These are phyloP conservation scores for Rynchops niger DNA, from an alignment of 2,113 vertebrate species.

Conservation along the genomic window DNA sequence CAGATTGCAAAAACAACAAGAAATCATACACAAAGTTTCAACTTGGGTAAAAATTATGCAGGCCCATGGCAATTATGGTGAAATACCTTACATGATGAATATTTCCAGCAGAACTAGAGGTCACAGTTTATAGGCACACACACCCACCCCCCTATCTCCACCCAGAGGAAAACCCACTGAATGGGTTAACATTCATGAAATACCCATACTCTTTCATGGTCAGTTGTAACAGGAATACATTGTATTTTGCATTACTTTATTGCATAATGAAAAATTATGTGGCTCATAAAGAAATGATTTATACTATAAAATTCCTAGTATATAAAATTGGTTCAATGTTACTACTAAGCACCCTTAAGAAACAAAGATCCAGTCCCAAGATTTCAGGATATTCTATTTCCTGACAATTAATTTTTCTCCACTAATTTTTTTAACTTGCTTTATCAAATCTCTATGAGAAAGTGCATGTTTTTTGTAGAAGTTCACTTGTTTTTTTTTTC, in stretches of 20 bases:
- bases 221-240: neutral
- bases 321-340: neutral
- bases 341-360: neutral
- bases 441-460: neutral
- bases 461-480: neutral
- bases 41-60: neutral
- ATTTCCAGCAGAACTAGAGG: neutral
- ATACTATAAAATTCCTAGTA: neutral
- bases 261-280: neutral
- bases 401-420: neutral
- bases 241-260: neutral
- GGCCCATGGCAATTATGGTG: neutral
- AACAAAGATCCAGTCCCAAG: neutral
- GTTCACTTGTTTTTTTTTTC: neutral
- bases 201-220: neutral
- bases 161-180: neutral
- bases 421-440: neutral
- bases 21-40: neutral
- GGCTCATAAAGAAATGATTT: neutral
- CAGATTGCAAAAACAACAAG: neutral
- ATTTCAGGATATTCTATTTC: neutral
- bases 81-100: neutral
- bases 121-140: neutral
- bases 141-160: neutral
- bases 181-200: neutral